Evolutionary conservation across 2,888 invertebrate species (phyloP), one percentile per base, ranked within the genome.

Genomic region (Drosophila neotestacea): DNA sequence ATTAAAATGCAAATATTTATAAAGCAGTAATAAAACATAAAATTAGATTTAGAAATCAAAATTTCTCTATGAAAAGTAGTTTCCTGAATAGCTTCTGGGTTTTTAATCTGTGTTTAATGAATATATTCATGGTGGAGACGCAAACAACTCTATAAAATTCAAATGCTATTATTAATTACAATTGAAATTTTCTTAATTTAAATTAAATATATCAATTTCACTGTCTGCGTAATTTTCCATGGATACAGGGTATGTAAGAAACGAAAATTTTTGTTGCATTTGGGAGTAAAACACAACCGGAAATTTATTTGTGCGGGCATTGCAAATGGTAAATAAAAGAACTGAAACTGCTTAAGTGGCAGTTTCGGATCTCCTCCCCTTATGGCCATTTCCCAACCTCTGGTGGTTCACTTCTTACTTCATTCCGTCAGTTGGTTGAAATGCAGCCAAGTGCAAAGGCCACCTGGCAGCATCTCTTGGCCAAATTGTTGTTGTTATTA

Each of bases 391-490:
- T 72, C n/a, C 7, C 42, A 54, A 59, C 51, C 67, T 54, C 47
- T 58, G n/a, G 10, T 39, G 38, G 48, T 22, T 44, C 42, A 16
- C 42, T 32, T 55, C 56, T 32, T 56, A 4, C 28, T 52, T 46
- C 30, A n/a, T 52, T 44, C 9, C 63, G 39, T 44, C 51, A 52
- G 44, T 51, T 76, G 88, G 52, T 68, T 68, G 50, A 63, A 69
- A 86, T 69, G 86, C 88, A 83, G 74, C 84, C 83, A 83, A 83
- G 83, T 81, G 87, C 81, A 84, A 84, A 83, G 85, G 84, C 81
- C 88, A 85, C 74, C 86, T 70, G 85, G 66, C 63, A 65, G 81
- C 73, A 60, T 62, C 46, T 60, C 65, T 64, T 73, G 69, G 56
- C 63, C 70, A 38, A 67, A 60, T 70, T 66, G 64, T 61, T 65